These are phyloP conservation scores for Lonchura striata DNA, from an alignment of 2,113 vertebrate genomes.

Conservation along the genomic window DNA sequence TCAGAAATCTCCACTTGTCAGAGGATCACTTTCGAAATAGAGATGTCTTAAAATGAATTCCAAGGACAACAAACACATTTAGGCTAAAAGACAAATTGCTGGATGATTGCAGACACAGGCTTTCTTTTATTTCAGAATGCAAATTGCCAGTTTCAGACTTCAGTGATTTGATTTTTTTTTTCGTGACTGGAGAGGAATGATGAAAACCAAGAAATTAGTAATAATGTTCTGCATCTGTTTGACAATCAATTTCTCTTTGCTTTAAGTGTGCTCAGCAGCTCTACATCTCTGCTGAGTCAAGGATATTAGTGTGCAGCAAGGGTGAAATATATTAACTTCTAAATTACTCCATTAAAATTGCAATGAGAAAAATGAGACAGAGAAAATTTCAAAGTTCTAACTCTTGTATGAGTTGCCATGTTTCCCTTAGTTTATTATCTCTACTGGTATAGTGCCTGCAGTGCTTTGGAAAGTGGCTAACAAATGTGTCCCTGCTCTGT, in stretches of 20 bases:
- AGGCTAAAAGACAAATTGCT: background rate
- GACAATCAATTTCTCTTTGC: slow-evolving; percentile 2
- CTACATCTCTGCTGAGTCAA: background rate
- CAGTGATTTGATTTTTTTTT: background rate
- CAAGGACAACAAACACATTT: background rate
- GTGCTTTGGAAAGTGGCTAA: background rate
- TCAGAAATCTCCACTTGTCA: slow-evolving; percentile 2
- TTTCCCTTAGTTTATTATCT: slow-evolving; percentile 40
- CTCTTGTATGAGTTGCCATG: background rate
- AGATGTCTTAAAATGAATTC: background rate
- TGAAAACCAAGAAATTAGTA: slow-evolving; percentile 38
- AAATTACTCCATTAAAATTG: slow-evolving; percentile 2
- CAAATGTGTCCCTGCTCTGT: background rate
- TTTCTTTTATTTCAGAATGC: slow-evolving; percentile 22
- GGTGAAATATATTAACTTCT: slow-evolving; percentile 23
- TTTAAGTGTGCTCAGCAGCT: background rate
- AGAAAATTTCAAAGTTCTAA: background rate
- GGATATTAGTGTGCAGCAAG: background rate
- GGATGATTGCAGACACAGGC: background rate
- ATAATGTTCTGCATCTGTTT: slow-evolving; percentile 52
- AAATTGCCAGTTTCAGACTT: slow-evolving; percentile 18
- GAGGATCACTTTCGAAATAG: background rate
- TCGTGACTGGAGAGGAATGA: slow-evolving; percentile 10
- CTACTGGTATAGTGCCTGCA: background rate
- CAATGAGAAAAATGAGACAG: background rate